Evolutionary conservation across 1,140 invertebrate species (phyloP).

Genomic region (Panulirus ornatus): DNA sequence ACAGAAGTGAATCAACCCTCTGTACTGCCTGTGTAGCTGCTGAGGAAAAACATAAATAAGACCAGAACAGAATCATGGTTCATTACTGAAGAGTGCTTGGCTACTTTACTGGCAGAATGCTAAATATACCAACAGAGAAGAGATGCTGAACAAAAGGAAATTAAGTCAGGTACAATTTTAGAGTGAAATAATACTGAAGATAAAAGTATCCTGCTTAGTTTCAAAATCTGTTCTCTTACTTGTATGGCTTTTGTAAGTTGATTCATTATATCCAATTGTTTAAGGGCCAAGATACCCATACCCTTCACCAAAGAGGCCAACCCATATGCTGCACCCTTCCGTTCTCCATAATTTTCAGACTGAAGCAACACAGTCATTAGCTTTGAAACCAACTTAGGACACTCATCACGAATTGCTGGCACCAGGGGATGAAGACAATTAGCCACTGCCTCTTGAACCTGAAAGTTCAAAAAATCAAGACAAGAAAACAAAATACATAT

Average conservation of each 20-base stretch:
- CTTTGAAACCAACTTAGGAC: slow-evolving; percentile 91
- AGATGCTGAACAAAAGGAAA: no score
- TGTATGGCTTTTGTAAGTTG: slow-evolving; percentile 96
- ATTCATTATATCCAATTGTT: slow-evolving; percentile 97
- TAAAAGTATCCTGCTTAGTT: slow-evolving; percentile 9
- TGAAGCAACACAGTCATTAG: slow-evolving; percentile 92
- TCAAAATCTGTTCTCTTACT: slow-evolving; percentile 85
- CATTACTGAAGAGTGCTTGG: no score
- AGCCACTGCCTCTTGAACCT: slow-evolving; percentile 98
- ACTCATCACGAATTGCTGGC: slow-evolving; percentile 93
- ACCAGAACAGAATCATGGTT: no score
- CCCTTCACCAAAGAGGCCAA: slow-evolving; percentile 89
- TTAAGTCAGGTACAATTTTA: no score
- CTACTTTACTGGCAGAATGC: no score
- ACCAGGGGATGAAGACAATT: slow-evolving; percentile 97
- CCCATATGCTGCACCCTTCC: slow-evolving; percentile 84
- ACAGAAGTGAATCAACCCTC: no score
- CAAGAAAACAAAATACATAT: no score
- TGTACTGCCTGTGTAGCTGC: no score
- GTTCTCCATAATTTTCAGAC: slow-evolving; percentile 97
- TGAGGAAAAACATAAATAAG: no score
- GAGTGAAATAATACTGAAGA: not conserved
- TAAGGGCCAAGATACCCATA: slow-evolving; percentile 95
- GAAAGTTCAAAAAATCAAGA: no score
- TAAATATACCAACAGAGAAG: no score